Evolutionary conservation across 2,113 vertebrate genomes (phyloP).

Genomic region (Lagopus muta): DNA sequence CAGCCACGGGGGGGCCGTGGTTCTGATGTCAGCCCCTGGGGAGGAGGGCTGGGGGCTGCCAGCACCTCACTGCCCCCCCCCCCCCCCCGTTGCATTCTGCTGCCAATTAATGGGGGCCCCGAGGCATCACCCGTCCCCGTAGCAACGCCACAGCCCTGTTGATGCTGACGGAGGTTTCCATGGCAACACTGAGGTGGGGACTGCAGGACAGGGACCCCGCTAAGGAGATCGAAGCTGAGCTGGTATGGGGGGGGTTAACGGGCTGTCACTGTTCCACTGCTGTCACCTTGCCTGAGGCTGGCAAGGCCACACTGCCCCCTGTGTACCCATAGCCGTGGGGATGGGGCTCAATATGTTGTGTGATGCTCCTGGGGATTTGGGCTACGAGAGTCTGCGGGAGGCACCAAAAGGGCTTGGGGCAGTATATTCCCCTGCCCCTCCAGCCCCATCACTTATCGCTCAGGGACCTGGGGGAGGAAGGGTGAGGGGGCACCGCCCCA

Average conservation of each 20-base stretch:
- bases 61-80: background rate
- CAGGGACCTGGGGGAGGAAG: background rate
- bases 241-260: background rate
- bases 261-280: background rate
- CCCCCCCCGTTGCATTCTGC: accelerated
- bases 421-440: background rate
- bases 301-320: background rate
- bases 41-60: background rate
- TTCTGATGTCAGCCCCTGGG: background rate
- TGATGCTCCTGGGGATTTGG: background rate
- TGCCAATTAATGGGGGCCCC: background rate
- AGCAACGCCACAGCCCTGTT: conserved; percentile 11
- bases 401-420: background rate
- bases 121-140: conserved; percentile 53
- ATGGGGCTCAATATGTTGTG: background rate
- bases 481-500: no score
- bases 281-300: background rate
- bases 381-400: background rate
- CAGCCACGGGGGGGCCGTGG: background rate
- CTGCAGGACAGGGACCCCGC: background rate
- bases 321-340: background rate
- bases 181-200: conserved; percentile 27
- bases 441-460: background rate
- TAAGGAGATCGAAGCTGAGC: background rate
- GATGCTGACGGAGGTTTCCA: conserved; percentile 58